Evolutionary conservation across 2,888 invertebrate species (phyloP).

Genomic region (Atrina japonica): DNA sequence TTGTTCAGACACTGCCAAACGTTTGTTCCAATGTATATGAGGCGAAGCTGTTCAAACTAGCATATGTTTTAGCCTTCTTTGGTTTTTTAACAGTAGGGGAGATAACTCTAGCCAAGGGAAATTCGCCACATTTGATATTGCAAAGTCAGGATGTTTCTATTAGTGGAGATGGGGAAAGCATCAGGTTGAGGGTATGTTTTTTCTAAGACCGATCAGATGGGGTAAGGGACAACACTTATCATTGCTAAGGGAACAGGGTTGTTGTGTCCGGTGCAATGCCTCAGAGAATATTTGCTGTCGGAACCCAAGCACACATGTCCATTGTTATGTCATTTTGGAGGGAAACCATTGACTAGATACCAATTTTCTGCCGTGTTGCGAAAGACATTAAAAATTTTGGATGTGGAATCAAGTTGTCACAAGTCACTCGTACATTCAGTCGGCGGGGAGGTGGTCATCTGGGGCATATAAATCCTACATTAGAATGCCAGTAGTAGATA

Average conservation of each 20-base stretch:
- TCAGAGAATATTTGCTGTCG: constrained; percentile 11
- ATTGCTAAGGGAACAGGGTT: neutral
- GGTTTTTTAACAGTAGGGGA: constrained; percentile 37
- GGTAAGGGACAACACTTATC: constrained; percentile 8
- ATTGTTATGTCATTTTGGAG: constrained; percentile 35
- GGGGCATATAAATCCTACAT: constrained; percentile 25
- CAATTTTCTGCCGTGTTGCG: constrained; percentile 37
- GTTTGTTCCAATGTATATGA: constrained; percentile 36
- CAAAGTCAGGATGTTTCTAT: neutral
- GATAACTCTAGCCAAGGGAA: constrained; percentile 6
- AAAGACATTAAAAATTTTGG: constrained; percentile 7
- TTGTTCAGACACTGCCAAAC: constrained; percentile 1
- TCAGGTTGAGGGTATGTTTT: too few species aligned
- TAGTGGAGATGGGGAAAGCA: too few species aligned
- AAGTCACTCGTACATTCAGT: constrained; percentile 29
- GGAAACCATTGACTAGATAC: constrained; percentile 35
- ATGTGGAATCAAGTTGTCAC: neutral
- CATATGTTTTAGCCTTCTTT: constrained; percentile 38
- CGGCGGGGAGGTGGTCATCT: constrained; percentile 41
- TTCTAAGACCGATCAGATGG: constrained; percentile 38
- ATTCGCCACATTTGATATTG: neutral
- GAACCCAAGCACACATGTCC: constrained; percentile 7
- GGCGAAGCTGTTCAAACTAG: constrained; percentile 25
- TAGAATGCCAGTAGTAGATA: neutral
- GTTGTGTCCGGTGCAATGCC: constrained; percentile 17